Conservation (phyloP, 23 tunicate genomes). For the Trididemnum clinides region DNA sequence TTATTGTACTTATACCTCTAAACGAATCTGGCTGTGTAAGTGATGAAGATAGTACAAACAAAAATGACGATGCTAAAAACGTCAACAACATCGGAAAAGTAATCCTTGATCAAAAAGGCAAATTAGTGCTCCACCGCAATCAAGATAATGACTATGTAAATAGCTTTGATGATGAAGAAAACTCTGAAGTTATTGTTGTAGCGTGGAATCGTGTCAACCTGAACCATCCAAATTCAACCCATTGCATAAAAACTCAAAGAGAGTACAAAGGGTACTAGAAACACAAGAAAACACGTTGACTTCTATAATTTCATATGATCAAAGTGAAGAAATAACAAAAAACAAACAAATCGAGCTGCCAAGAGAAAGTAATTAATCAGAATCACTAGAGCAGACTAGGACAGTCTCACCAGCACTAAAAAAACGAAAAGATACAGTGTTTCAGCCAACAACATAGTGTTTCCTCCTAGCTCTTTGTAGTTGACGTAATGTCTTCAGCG, state of each 20-base stretch:
- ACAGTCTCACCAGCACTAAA: too few species aligned
- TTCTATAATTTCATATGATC: too few species aligned
- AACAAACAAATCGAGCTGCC: too few species aligned
- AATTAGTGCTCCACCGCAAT: not conserved
- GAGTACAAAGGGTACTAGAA: not conserved
- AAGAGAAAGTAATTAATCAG: too few species aligned
- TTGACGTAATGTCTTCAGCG: not conserved
- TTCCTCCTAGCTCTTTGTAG: too few species aligned
- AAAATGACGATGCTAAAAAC: not conserved
- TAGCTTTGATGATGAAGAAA: too few species aligned
- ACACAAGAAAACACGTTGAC: too few species aligned
- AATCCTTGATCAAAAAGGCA: not conserved
- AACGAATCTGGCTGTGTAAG: not conserved
- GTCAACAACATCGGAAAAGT: not conserved
- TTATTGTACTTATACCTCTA: not conserved
- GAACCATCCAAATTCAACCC: not conserved
- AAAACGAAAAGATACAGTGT: not conserved
- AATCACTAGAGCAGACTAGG: too few species aligned
- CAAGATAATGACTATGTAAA: not conserved
- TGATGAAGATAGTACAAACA: not conserved
- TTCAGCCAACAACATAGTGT: too few species aligned
- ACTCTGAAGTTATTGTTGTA: too few species aligned
- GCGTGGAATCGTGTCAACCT: too few species aligned
- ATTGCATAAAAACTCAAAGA: not conserved
- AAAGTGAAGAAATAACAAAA: too few species aligned